Conservation (phyloP, 2,113 vertebrate genomes). For the Colossoma macropomum region DNA sequence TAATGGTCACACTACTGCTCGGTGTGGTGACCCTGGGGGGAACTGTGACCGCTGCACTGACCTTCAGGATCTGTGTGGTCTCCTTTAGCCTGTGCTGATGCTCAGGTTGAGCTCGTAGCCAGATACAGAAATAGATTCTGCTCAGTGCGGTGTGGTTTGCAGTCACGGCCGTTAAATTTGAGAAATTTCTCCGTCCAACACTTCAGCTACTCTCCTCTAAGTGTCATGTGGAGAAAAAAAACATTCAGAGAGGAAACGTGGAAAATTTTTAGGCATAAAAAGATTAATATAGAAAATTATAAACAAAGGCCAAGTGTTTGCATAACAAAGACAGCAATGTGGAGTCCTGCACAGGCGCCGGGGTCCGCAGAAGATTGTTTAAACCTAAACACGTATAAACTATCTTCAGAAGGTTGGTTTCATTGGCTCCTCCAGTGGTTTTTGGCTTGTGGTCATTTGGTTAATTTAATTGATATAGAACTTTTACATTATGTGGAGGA, state of each 20-base stretch:
- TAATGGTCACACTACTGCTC: not conserved
- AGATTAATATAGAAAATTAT: not conserved
- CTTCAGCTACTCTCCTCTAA: not conserved
- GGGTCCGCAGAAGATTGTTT: too few species aligned
- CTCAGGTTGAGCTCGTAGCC: not conserved
- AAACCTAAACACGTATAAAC: too few species aligned
- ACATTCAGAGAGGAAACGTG: not conserved
- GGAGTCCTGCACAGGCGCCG: not conserved
- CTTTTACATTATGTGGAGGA: too few species aligned
- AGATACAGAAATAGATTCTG: not conserved
- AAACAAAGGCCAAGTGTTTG: not conserved
- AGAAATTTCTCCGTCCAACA: not conserved
- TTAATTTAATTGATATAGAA: too few species aligned
- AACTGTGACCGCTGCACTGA: not conserved
- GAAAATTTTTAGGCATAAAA: not conserved
- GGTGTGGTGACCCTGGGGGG: not conserved
- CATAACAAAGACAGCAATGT: slow-evolving; percentile 11
- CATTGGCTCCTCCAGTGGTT: too few species aligned
- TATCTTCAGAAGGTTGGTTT: too few species aligned
- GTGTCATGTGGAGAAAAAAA: not conserved
- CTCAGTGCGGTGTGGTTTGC: not conserved
- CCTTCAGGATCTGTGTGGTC: not conserved
- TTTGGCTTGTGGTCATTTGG: too few species aligned
- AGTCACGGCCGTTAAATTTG: not conserved
- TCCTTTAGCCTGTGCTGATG: not conserved